Evolutionary conservation across 2,797 vertebrate species (phyloP).

Genomic region (Eutrigla gurnardus): DNA sequence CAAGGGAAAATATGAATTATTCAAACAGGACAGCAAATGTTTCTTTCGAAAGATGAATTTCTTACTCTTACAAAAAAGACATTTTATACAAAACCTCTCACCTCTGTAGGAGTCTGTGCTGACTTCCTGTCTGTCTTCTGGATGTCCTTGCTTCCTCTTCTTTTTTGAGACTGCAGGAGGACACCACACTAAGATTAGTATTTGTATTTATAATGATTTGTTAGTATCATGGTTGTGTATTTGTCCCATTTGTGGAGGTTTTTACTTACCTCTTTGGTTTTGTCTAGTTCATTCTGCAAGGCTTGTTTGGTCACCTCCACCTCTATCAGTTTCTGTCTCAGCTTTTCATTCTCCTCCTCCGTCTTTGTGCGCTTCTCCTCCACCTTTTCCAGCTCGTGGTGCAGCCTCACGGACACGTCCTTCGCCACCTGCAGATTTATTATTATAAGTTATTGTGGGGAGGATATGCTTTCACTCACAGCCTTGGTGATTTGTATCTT

Average conservation of each 20-base stretch:
- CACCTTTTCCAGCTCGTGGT: constrained; percentile 96
- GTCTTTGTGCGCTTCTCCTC: constrained; percentile 97
- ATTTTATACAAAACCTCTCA: constrained; percentile 45
- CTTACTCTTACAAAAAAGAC: too few species aligned
- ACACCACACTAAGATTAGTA: neutral
- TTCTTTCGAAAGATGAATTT: neutral
- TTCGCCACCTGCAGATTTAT: constrained; percentile 90
- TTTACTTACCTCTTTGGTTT: constrained; percentile 90
- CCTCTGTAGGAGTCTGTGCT: constrained; percentile 80
- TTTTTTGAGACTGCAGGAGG: constrained; percentile 75
- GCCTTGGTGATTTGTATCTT: neutral
- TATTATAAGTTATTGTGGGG: neutral
- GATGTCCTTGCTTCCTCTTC: constrained; percentile 82
- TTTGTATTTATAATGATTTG: too few species aligned
- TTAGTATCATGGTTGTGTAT: too few species aligned
- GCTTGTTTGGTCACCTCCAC: constrained; percentile 96
- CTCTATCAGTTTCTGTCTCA: constrained; percentile 95
- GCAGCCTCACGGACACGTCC: constrained; percentile 96
- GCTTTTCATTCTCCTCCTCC: constrained; percentile 96
- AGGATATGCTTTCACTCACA: neutral
- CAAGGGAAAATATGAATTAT: neutral
- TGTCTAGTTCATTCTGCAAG: constrained; percentile 94
- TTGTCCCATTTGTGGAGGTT: too few species aligned
- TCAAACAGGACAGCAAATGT: constrained; percentile 1
- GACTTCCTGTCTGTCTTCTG: constrained; percentile 81